Conservation (phyloP, 2,888 invertebrate species). For the Ctena decussata region DNA sequence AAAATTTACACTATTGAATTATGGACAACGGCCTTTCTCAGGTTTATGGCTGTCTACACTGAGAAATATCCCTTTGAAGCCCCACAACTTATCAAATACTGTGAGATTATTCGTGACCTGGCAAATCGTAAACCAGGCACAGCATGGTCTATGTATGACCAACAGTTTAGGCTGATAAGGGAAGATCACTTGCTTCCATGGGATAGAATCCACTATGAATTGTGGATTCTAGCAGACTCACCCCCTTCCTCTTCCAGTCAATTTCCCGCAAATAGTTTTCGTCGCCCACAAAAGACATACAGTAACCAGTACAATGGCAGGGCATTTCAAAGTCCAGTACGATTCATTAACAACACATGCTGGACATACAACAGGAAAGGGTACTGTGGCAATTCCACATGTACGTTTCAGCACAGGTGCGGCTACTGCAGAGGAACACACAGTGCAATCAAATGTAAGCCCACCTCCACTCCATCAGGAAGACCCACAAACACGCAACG, state of each 20-base stretch:
- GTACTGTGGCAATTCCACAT: constrained; percentile 14
- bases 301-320: background rate
- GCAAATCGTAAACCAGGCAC: constrained; percentile 3
- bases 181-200: constrained; percentile 14
- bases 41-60: constrained; percentile 10
- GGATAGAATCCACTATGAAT: constrained; percentile 19
- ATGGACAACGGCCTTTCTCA: constrained; percentile 12
- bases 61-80: background rate
- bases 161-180: constrained; percentile 13
- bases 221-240: constrained; percentile 21
- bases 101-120: constrained; percentile 16
- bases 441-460: constrained; percentile 18
- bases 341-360: constrained; percentile 33
- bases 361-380: constrained; percentile 33
- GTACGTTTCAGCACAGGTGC: constrained; percentile 35
- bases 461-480: too few relatives aligned
- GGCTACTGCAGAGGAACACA: constrained; percentile 41
- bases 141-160: constrained; percentile 18
- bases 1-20: background rate
- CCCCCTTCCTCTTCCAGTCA: too few relatives aligned
- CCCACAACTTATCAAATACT: constrained; percentile 16
- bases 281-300: too few relatives aligned
- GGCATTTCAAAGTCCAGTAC: background rate
- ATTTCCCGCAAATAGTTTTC: too few relatives aligned
- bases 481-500: too few relatives aligned